Percentiles rank a stretch among this genome's conserved stretches.
Evolutionary conservation across 1,140 invertebrate species (phyloP).

Genomic region (Lycorma delicatula): DNA sequence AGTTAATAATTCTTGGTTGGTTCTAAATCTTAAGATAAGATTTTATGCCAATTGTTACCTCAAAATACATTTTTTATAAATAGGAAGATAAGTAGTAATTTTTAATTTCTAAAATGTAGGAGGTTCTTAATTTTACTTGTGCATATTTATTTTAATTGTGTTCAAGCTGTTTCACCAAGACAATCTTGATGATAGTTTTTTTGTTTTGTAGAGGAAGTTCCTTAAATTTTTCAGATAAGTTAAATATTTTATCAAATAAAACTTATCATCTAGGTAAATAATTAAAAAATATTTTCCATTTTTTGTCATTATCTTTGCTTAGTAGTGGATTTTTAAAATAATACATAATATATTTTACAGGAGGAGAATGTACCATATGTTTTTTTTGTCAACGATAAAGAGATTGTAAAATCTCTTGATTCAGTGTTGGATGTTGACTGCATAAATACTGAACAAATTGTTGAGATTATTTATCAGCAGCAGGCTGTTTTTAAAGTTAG

Average conservation of each 20-base stretch:
- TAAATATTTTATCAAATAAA: background rate
- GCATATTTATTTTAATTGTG: no score
- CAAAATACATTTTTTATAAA: no score
- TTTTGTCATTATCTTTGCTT: background rate
- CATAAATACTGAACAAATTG: conserved; percentile 67
- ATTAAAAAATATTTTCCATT: background rate
- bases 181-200: background rate
- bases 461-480: conserved; percentile 93
- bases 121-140: no score
- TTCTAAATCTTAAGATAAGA: no score
- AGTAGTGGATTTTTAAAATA: conserved; percentile 9
- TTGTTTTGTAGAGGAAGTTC: background rate
- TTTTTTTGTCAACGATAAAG: conserved; percentile 84
- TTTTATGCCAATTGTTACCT: no score
- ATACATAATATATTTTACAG: no score
- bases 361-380: conserved; percentile 69
- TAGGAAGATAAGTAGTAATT: no score
- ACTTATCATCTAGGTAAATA: background rate
- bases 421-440: conserved; percentile 55
- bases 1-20: no score
- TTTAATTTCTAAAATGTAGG: no score
- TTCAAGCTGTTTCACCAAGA: background rate
- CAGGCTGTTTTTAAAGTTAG: conserved; percentile 92
- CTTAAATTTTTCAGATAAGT: background rate
- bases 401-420: conserved; percentile 69